Base-by-base conservation (phyloP, 2,888 invertebrate genomes). In the Archaeoteleia sp. region DNA sequence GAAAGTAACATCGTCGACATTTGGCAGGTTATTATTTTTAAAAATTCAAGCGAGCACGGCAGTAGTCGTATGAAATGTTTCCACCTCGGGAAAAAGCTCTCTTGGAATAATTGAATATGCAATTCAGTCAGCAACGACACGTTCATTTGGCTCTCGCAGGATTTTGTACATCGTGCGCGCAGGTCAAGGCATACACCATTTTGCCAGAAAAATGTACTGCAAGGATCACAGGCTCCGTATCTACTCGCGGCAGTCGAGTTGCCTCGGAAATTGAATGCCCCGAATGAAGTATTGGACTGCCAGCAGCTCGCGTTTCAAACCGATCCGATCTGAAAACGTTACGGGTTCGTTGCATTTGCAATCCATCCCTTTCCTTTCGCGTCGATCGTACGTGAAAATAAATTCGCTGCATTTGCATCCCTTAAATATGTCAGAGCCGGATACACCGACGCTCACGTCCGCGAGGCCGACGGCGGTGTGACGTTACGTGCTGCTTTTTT, bases 181-280 rank as follows among this genome's bases (percentile, higher is more conserved):
- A 34, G 65, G 65, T 66, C 66, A 60, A 66, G 66, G 60, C 55
- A 46, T 54, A 45, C 55, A 20, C 35, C 23, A 45, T 61, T 58
- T 55, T 39, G 37, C 15, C 32, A 32, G 46, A 61, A 67, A 37
- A 65, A 57, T 39, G 49, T 35, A 39, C 39, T 45, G 63, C 34
- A 67, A 67, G 60, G 49, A 67, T 67, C 49, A 49, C 34, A 20
- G 34, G 35, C 35, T 60, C n/a, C 48, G 55, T 27, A 67, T 67
- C 60, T 54, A 49, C 63, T 30, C 58, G 67, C 42, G 39, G 55
- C 35, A 42, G 67, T 48, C 61, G 63, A 65, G 70, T 70, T 60
- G 66, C 70, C 54, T 74, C 78, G 79, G 79, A 79, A 80, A 81
- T 79, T 76, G 77, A 80, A 80, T 78, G 78, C 75, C 73, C 71